Evolutionary conservation across 2,113 vertebrate species (phyloP), one percentile per base, ranked within the genome.

Genomic region (Clarias batrachus): DNA sequence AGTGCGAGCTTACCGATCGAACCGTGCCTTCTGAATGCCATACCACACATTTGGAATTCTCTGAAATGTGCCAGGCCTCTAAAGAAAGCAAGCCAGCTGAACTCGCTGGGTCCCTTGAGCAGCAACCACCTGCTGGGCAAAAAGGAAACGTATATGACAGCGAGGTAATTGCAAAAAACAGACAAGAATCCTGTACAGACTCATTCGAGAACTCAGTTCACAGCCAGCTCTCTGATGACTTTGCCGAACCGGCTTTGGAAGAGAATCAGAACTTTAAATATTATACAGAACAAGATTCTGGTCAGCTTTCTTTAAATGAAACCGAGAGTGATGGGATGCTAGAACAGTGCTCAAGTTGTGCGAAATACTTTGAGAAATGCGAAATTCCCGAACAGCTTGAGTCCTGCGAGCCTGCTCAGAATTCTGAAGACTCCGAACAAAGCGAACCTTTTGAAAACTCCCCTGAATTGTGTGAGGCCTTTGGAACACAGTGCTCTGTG

Each of bases 11-110:
- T 62, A 81, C 78, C 62, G 79, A 85, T 87, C 60, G 88, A 86
- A 88, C 78, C 87, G 78, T 85, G 82, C 85, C 33, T 57, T 37
- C 71, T 79, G 85, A 85, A 82, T 88, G 65, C 87, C 85, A 88
- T 90, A 41, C 66, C 87, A 63, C 60, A 86, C 82, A 85, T 86
- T 85, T 88, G 56, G 71, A 88, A 70, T 86, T 68, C 60, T 33
- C 81, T 85, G 62, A 88, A 76, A 68, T 88, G 68, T 84, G 81
- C 85, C 89, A 89, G 84, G 66, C 80, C 76, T 84, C 82, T 60
- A 86, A 86, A 84, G 88, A 88, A 89, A 86, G 88, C 81, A 77
- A 78, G 86, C 87, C 84, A 86, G 82, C 84, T 84, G 87, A 78
- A 68, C 74, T 82, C 41, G 76, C 27, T 82, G 78, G 30, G 77